phyloP scores from a whole-genome alignment of 2,888 invertebrate species.

The Apoderus coryli region DNA sequence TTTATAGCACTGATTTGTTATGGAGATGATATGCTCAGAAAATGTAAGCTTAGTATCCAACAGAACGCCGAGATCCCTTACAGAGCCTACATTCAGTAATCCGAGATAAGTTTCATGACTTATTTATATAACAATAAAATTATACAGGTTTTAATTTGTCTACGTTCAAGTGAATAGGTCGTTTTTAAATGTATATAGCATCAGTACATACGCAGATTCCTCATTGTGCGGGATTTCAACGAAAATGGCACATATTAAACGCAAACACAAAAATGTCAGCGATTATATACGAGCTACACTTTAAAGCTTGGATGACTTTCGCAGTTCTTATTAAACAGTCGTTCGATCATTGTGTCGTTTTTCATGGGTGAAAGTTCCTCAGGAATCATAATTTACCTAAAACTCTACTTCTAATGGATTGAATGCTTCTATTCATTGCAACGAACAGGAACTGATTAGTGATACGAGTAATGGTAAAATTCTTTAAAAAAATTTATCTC shows the following conservation, averaged over 20 bases:
- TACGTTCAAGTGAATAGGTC: conserved; percentile 1
- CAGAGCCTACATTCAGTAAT: too few relatives aligned
- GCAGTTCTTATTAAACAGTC: conserved; percentile 8
- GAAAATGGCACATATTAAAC: conserved; percentile 9
- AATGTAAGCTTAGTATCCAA: too few relatives aligned
- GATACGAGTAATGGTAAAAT: conserved; percentile 12
- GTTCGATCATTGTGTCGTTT: conserved; percentile 11
- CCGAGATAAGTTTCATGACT: too few relatives aligned
- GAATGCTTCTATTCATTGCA: conserved; percentile 11
- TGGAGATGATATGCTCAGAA: too few relatives aligned
- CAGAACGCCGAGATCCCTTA: too few relatives aligned
- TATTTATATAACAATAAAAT: too few relatives aligned
- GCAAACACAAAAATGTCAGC: conserved; percentile 9
- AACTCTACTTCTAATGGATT: conserved; percentile 9
- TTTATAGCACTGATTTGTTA: too few relatives aligned
- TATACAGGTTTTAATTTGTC: too few relatives aligned
- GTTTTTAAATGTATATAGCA: conserved; percentile 1
- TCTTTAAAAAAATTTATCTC: conserved; percentile 7
- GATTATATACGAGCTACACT: neutral
- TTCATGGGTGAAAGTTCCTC: conserved; percentile 8
- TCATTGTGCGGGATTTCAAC: conserved; percentile 1
- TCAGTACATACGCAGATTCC: neutral
- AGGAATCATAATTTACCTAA: conserved; percentile 7
- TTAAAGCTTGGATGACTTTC: conserved; percentile 11
- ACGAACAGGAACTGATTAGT: conserved; percentile 9